Evolutionary conservation across 2,797 vertebrate genomes (phyloP).

Genomic region (Prunella strophiata): DNA sequence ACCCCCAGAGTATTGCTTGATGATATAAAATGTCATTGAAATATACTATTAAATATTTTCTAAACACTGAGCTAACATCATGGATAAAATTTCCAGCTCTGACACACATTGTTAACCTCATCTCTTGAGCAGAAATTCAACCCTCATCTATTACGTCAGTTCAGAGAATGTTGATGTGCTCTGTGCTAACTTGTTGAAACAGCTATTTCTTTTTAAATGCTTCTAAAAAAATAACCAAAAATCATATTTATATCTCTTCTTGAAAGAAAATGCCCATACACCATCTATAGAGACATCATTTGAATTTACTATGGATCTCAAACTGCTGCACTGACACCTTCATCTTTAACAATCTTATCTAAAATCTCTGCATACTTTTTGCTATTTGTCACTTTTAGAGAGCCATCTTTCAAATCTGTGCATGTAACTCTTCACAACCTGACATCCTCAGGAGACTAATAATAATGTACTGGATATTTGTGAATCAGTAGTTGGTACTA

Average conservation of each 20-base stretch:
- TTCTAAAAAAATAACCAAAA: background rate
- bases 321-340: background rate
- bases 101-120: background rate
- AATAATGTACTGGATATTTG: background rate
- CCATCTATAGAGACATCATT: background rate
- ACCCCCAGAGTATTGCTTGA: background rate
- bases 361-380: slow-evolving; percentile 8
- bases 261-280: background rate
- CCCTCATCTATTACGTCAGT: background rate
- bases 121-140: background rate
- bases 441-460: background rate
- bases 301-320: background rate
- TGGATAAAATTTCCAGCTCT: background rate
- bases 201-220: background rate
- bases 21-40: background rate
- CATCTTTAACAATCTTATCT: background rate
- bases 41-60: background rate
- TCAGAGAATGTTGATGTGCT: background rate
- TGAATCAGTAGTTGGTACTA: slow-evolving; percentile 12
- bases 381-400: slow-evolving; percentile 18
- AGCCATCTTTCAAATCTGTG: background rate
- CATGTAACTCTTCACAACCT: background rate
- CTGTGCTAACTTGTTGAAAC: background rate
- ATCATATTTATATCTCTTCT: background rate
- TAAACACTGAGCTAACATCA: background rate